Conservation (phyloP, 2,797 vertebrate genomes). For the Cossypha heuglini region DNA sequence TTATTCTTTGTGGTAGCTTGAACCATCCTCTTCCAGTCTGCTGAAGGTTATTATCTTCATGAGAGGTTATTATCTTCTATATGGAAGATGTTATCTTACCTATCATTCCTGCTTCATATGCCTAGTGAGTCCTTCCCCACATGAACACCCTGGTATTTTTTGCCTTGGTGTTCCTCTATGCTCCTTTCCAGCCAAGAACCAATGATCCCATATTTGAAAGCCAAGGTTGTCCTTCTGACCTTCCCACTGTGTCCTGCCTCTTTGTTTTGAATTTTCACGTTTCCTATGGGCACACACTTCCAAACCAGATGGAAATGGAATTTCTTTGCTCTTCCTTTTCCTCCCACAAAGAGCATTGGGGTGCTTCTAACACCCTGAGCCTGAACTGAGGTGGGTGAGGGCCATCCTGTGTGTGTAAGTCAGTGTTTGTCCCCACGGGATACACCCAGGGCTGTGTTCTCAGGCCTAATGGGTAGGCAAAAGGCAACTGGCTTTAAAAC, state of each 20-base stretch:
- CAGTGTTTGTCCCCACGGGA: neutral
- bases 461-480: neutral
- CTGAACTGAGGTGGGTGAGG: neutral
- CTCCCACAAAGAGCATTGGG: rapidly evolving
- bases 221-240: neutral
- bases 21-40: neutral
- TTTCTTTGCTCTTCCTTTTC: neutral
- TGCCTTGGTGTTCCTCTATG: neutral
- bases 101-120: neutral
- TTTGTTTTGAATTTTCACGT: neutral
- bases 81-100: neutral
- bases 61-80: neutral
- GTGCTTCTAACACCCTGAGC: neutral
- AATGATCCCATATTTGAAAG: neutral
- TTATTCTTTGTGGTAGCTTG: neutral
- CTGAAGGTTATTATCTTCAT: neutral
- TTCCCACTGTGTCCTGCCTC: neutral
- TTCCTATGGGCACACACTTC: neutral
- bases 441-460: neutral
- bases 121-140: neutral
- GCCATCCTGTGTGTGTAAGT: rapidly evolving
- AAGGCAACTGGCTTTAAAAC: constrained; percentile 6
- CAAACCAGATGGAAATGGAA: neutral
- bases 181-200: neutral
- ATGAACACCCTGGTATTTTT: neutral